These are phyloP conservation scores for Bambusicola thoracicus DNA, from an alignment of 2,113 vertebrate genomes.

Conservation along the genomic window DNA sequence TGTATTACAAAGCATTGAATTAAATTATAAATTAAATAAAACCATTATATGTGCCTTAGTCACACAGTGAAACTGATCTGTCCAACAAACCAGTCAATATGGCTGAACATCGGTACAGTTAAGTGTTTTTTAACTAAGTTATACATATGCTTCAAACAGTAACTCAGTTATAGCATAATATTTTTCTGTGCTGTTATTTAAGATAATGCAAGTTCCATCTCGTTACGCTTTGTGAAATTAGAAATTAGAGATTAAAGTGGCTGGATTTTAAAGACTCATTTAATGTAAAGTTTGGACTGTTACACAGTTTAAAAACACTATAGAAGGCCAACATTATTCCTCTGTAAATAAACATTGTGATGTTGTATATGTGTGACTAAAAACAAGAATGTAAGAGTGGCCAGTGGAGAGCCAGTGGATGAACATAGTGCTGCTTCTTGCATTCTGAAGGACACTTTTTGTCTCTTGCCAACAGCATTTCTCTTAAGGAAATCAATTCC, in stretches of 20 bases:
- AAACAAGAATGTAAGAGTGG: neutral
- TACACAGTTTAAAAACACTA: neutral
- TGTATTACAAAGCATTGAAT: slow-evolving; percentile 6
- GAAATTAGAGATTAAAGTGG: neutral
- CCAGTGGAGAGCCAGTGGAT: neutral
- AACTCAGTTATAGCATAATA: slow-evolving; percentile 13
- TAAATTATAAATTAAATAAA: slow-evolving; percentile 53
- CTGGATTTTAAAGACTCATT: neutral
- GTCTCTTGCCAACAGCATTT: neutral
- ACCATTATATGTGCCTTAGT: neutral
- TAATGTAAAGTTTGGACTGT: neutral
- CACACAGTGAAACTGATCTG: slow-evolving; percentile 18
- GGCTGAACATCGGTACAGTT: slow-evolving; percentile 21
- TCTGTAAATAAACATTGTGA: neutral
- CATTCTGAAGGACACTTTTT: neutral
- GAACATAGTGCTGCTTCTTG: neutral
- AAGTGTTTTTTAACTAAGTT: slow-evolving; percentile 63
- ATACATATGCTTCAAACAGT: neutral
- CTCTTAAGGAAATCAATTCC: neutral
- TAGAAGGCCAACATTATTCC: neutral
- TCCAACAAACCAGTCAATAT: slow-evolving; percentile 26
- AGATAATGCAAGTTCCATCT: neutral
- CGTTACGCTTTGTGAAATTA: neutral
- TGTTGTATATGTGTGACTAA: neutral
- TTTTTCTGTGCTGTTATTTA: slow-evolving; percentile 9